Percentiles rank a stretch among this genome's conserved stretches.
These are phyloP conservation scores for Calameuta idolon DNA, from an alignment of 2,888 invertebrate genomes.

Conservation along the genomic window DNA sequence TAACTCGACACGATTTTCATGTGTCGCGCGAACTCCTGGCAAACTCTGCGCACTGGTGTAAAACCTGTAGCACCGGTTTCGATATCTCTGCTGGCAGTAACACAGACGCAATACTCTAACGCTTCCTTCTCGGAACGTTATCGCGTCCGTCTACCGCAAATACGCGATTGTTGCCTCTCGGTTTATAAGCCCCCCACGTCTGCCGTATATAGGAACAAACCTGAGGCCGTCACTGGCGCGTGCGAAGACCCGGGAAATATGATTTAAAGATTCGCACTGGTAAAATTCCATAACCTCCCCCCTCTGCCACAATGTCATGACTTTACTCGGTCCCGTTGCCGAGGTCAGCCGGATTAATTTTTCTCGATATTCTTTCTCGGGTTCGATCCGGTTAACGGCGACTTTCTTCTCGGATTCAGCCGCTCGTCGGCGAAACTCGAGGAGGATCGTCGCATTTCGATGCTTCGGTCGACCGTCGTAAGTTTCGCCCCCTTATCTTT, in stretches of 20 bases:
- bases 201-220: too few species aligned
- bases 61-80: neutral
- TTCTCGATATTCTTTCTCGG: neutral
- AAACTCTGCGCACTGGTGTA: neutral
- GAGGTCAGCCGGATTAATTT: neutral
- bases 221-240: neutral
- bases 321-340: neutral
- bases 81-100: neutral
- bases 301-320: neutral
- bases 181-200: neutral
- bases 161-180: neutral
- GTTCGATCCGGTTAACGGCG: neutral
- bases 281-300: neutral
- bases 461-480: neutral
- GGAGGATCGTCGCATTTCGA: neutral
- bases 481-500: neutral
- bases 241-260: neutral
- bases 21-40: neutral
- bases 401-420: too few species aligned
- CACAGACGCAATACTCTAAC: neutral
- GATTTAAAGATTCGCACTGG: neutral
- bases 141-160: neutral
- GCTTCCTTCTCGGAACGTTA: neutral
- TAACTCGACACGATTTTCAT: neutral
- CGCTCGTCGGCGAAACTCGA: neutral